Conservation (phyloP, 2,797 vertebrate species). For the Hypotaenidia philippensis region DNA sequence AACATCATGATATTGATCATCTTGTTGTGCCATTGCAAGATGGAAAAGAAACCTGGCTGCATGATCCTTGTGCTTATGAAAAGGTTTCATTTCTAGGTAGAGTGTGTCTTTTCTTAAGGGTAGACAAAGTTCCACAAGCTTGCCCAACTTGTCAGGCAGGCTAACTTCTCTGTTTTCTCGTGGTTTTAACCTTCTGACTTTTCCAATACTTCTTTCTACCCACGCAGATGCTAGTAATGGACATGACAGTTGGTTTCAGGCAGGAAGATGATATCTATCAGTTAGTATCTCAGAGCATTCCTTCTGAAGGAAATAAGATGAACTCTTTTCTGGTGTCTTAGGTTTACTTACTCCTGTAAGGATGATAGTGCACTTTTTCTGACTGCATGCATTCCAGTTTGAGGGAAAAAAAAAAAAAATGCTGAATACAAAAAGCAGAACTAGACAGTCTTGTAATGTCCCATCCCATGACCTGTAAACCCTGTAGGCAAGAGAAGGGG, state of each 20-base stretch:
- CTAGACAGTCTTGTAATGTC: neutral
- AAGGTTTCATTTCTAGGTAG: neutral
- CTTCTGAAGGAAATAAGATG: neutral
- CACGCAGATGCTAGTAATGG: neutral
- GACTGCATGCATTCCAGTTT: neutral
- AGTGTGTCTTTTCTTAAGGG: neutral
- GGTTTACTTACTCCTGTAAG: neutral
- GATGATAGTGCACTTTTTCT: neutral
- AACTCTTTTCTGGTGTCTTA: neutral
- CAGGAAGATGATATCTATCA: neutral
- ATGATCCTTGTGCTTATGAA: neutral
- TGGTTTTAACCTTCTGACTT: neutral
- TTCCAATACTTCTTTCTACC: neutral
- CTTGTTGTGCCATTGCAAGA: neutral
- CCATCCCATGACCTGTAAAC: neutral
- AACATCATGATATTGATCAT: fast-evolving
- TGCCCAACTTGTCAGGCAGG: neutral
- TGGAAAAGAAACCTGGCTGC: neutral
- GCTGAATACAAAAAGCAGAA: neutral
- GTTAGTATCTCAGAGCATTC: neutral
- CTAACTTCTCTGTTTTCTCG: neutral
- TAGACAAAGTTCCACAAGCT: neutral
- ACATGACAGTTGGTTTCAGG: neutral
- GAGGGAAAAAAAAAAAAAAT: neutral
- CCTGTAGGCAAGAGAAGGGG: neutral